Evolutionary conservation across 2,113 vertebrate species (phyloP), one percentile per base, ranked within the genome.

Genomic region (Phalacrocorax carbo): DNA sequence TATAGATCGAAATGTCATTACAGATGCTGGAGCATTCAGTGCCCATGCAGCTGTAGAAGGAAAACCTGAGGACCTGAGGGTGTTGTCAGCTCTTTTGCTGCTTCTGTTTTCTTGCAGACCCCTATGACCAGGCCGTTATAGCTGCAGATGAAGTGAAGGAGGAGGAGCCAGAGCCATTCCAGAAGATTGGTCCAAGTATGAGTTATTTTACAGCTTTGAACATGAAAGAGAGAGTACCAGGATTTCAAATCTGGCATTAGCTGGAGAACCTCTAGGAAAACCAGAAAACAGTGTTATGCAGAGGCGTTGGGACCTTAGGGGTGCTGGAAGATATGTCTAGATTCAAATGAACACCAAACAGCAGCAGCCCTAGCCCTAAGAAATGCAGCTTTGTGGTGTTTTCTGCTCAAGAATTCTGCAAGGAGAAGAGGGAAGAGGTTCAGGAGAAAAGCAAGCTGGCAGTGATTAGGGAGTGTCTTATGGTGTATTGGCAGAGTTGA

Each of bases 171-270:
- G 99, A 99, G 69, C 98, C 99, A 2, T 99, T 99, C 98, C 99
- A 99, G 98, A 99, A 99, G 98, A 99, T 99, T 42, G 99, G 99
- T 98, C 99, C 99, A 98, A 99, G 99, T 99, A 99, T 98, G 99
- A 96, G 84, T 90, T 94, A 62, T 26, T 86, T 11, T 6, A 23
- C 72, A 90, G 46, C 49, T 60, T 92, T 23, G n/a, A 32, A 71
- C 4, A 14, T 61, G 27, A 76, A 69, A 54, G 51, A n/a, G 73
- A 58, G 21, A 57, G 38, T 42, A 27, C 20, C 29, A 48, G 13
- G 11, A 1, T 64, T 38, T 91, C n/a, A 75, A 30, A 54, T 13
- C 20, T 80, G 61, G 42, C 42, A 5, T 72, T 71, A 42, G 76
- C 68, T 85, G 61, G 51, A 79, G 10, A n/a, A 29, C 32, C 36